Conservation (phyloP, 2,888 invertebrate species). For the Hyalella azteca region DNA sequence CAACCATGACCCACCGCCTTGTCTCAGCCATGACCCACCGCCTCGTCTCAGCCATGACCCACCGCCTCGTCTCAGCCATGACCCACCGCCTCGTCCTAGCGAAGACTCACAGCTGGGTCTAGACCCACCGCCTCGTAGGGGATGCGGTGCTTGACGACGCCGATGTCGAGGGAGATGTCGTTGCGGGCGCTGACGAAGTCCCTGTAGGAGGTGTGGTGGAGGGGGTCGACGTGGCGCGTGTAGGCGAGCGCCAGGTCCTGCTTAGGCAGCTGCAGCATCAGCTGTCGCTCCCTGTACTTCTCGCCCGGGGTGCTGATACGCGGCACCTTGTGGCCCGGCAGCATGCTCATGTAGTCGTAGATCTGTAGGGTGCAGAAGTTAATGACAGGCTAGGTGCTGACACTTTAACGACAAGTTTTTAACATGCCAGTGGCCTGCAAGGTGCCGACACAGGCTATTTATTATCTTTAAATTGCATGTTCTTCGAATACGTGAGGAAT, state of each 20-base stretch:
- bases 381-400: too few species aligned
- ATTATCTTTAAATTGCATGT: too few species aligned
- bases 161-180: conserved; percentile 94
- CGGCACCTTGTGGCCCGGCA: conserved; percentile 82
- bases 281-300: conserved; percentile 77
- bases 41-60: too few species aligned
- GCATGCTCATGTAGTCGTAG: conserved; percentile 88
- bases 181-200: conserved; percentile 94
- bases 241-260: conserved; percentile 91
- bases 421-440: too few species aligned
- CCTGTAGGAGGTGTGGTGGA: conserved; percentile 81
- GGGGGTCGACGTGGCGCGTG: conserved; percentile 80
- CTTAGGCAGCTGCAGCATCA: conserved; percentile 89
- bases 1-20: too few species aligned
- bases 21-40: too few species aligned
- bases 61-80: too few species aligned
- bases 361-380: conserved; percentile 68
- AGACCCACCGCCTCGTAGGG: conserved; percentile 45
- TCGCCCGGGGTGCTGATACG: conserved; percentile 79
- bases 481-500: too few species aligned
- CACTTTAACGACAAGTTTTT: too few species aligned
- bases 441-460: too few species aligned
- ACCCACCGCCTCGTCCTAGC: too few species aligned
- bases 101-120: too few species aligned
- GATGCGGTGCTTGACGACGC: conserved; percentile 66